Evolutionary conservation across 2,888 invertebrate genomes (phyloP).

Genomic region (Nomada goodeniana): DNA sequence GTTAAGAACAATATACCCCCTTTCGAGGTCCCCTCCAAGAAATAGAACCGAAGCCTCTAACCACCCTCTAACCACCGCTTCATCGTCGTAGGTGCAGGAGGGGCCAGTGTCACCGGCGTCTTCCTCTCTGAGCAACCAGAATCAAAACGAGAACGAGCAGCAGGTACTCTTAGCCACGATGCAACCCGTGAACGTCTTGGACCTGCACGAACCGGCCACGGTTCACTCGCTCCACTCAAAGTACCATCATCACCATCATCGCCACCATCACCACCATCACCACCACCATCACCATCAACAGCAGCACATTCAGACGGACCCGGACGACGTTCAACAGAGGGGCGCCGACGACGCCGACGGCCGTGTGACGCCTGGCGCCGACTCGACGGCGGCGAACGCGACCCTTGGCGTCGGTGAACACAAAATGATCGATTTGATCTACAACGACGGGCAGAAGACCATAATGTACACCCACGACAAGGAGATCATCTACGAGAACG

Average conservation of each 20-base stretch:
- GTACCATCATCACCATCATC: slow-evolving; percentile 86
- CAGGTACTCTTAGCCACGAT: slow-evolving; percentile 90
- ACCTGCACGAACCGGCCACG: slow-evolving; percentile 88
- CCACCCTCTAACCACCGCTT: background rate
- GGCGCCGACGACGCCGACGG: slow-evolving; percentile 76
- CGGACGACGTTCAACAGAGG: slow-evolving; percentile 83
- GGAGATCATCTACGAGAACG: slow-evolving; percentile 92
- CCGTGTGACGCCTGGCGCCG: slow-evolving; percentile 83
- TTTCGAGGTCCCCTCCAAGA: no score
- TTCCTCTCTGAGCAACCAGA: slow-evolving; percentile 82
- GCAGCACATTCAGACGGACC: slow-evolving; percentile 79
- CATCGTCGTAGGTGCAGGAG: slow-evolving; percentile 78
- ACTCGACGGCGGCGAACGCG: slow-evolving; percentile 85
- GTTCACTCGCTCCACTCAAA: slow-evolving; percentile 87
- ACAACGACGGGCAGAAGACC: slow-evolving; percentile 93
- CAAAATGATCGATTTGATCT: slow-evolving; percentile 92
- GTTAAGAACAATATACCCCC: no score
- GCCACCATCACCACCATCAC: slow-evolving; percentile 86
- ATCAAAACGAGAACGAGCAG: slow-evolving; percentile 83
- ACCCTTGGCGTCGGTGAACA: slow-evolving; percentile 86
- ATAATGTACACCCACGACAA: slow-evolving; percentile 93
- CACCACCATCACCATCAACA: slow-evolving; percentile 77
- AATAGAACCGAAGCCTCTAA: background rate
- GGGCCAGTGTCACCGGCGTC: slow-evolving; percentile 82
- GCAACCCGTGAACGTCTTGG: slow-evolving; percentile 94